Conservation (phyloP, 1,140 invertebrate species). For the Plodia interpunctella region DNA sequence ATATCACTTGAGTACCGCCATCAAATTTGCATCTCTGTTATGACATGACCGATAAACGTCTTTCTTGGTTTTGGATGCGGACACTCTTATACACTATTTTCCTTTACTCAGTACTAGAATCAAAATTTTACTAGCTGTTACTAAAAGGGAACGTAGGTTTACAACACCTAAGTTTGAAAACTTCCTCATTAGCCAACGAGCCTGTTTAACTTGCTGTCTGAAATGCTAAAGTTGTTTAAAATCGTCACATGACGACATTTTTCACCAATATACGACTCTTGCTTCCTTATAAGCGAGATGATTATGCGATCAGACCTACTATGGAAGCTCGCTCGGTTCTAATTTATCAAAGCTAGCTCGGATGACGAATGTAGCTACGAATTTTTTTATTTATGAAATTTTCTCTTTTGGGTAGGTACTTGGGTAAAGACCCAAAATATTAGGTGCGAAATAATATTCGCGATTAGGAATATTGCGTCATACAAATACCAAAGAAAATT, state of each 20-base stretch:
- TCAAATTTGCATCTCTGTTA: too few relatives aligned
- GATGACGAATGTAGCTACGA: too few relatives aligned
- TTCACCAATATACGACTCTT: slow-evolving; percentile 54
- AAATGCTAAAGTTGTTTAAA: slow-evolving; percentile 47
- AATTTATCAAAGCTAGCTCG: slow-evolving; percentile 65
- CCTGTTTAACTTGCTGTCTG: slow-evolving; percentile 22
- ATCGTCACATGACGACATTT: slow-evolving; percentile 68
- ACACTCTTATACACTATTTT: too few relatives aligned
- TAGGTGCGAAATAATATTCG: not conserved
- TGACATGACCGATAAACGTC: too few relatives aligned
- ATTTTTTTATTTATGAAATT: too few relatives aligned
- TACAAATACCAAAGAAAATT: not conserved
- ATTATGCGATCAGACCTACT: slow-evolving; percentile 57
- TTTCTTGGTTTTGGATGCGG: too few relatives aligned
- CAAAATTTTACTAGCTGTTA: not conserved
- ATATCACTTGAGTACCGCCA: too few relatives aligned
- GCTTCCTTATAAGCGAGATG: slow-evolving; percentile 55
- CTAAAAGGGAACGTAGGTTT: too few relatives aligned
- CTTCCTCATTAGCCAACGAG: slow-evolving; percentile 24
- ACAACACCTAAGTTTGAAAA: not conserved
- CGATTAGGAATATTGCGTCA: too few relatives aligned
- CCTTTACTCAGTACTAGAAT: too few relatives aligned
- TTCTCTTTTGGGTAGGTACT: too few relatives aligned
- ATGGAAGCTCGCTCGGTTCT: slow-evolving; percentile 56
- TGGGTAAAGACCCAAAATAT: too few relatives aligned